Percentiles rank a stretch among this genome's conserved stretches.
phyloP scores from a whole-genome alignment of 2,797 vertebrate genomes.

The Tauraco hartlaubi region DNA sequence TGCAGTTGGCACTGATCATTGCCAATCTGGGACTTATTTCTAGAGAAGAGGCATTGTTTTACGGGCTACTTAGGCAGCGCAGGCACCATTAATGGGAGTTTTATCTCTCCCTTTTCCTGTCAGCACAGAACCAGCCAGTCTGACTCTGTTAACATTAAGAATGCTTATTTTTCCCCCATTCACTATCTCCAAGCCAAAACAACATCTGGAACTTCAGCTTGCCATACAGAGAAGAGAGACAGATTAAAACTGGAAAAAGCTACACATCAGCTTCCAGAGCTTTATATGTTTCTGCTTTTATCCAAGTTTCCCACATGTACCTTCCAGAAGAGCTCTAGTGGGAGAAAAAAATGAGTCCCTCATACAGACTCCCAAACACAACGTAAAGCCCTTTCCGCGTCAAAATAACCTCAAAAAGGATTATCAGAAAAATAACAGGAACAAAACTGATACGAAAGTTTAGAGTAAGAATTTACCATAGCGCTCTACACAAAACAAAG shows the following conservation, averaged over 20 bases:
- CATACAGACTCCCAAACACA: not conserved
- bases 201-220: conserved; percentile 80
- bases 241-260: conserved; percentile 62
- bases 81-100: conserved; percentile 66
- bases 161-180: conserved; percentile 61
- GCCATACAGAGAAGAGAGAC: conserved; percentile 50
- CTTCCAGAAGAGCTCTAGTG: not conserved
- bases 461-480: not conserved
- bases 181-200: conserved; percentile 79
- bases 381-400: not conserved
- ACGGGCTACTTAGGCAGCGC: conserved; percentile 57
- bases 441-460: not conserved
- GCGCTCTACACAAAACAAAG: not conserved
- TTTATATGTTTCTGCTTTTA: not conserved
- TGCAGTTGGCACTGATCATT: conserved; percentile 49
- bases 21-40: conserved; percentile 51
- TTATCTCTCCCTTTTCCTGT: conserved; percentile 80
- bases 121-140: conserved; percentile 76
- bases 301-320: not conserved
- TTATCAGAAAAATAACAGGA: conserved; percentile 52
- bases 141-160: conserved; percentile 78
- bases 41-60: conserved; percentile 66
- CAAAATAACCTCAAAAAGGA: not conserved
- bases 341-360: not conserved
- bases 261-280: conserved; percentile 14